Evolutionary conservation across 2,797 vertebrate species (phyloP), one percentile per base, ranked within the genome.

Genomic region (Danio aesculapii): DNA sequence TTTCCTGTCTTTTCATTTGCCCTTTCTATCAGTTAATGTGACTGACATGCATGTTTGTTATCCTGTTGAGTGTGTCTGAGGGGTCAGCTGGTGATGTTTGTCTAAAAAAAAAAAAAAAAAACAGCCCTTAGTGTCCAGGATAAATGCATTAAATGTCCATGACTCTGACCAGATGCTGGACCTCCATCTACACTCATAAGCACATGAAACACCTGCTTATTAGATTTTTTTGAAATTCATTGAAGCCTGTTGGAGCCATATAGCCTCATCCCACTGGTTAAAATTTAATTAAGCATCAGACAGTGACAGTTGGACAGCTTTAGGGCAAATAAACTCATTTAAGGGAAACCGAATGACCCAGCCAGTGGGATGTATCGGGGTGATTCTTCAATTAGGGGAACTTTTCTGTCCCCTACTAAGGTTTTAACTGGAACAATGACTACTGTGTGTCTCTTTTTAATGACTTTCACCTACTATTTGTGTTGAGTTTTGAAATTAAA

Each of bases 231-330:
- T 44, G 4, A 0, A 7, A 62, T 79, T 62, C 3, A 62, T 12
- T 71, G 14, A 58, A n/a, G 67, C 44, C 57, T 10, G 49, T 61
- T 79, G 43, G 46, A 70, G 30, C 17, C 19, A 49, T 72, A 68
- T 39, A 71, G 58, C 49, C 44, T 62, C 72, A 72, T 72, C 49
- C 68, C 76, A 79, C 58, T 16, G 74, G 80, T 62, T 64, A 66
- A 72, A 79, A 80, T 78, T 19, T 53, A 53, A 77, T 72, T 69
- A 74, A 41, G 80, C 77, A 47, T 82, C 80, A 80, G 44, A n/a
- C 43, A 4, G 55, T 68, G 57, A 66, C 63, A 57, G 67, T 70
- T 72, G 44, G 16, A 16, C 52, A 55, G 78, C 72, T 84, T 59
- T 52, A 74, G 72, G 72, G 55, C 52, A 74, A 82, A 73, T 77